Conservation (phyloP, 1,140 invertebrate genomes). For the Aporrectodea caliginosa region DNA sequence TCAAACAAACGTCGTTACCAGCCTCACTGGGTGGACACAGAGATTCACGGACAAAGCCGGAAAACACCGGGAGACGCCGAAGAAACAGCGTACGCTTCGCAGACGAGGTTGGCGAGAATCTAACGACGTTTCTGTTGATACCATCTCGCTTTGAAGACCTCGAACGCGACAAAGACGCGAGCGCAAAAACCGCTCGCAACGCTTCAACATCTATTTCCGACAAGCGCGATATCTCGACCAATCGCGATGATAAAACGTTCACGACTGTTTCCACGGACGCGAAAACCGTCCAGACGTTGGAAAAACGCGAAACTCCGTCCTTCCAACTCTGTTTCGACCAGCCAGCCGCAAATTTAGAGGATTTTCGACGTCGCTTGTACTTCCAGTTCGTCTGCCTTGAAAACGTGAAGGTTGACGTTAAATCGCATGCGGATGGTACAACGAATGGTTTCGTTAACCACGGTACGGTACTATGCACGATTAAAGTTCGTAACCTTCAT, state of each 20-base stretch:
- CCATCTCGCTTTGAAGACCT: neutral
- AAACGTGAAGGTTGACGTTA: neutral
- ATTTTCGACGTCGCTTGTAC: neutral
- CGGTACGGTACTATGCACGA: neutral
- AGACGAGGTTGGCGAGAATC: neutral
- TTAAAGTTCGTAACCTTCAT: slow-evolving; percentile 1
- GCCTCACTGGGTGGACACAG: neutral
- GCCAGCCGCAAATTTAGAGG: neutral
- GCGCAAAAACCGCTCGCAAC: neutral
- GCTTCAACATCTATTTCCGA: neutral
- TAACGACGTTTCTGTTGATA: neutral
- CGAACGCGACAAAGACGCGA: too few species aligned
- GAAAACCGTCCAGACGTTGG: too few species aligned
- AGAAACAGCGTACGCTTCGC: neutral
- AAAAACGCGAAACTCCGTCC: neutral
- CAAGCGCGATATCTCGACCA: neutral
- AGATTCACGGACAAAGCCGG: neutral
- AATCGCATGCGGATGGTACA: too few species aligned
- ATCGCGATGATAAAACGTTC: too few species aligned
- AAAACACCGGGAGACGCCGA: neutral
- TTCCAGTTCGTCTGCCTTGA: slow-evolving; percentile 7
- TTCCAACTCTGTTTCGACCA: neutral
- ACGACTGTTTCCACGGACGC: too few species aligned
- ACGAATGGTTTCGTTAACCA: neutral
- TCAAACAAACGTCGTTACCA: neutral